Base-by-base conservation (phyloP, 2,888 invertebrate genomes). In the Drosophila neotestacea region DNA sequence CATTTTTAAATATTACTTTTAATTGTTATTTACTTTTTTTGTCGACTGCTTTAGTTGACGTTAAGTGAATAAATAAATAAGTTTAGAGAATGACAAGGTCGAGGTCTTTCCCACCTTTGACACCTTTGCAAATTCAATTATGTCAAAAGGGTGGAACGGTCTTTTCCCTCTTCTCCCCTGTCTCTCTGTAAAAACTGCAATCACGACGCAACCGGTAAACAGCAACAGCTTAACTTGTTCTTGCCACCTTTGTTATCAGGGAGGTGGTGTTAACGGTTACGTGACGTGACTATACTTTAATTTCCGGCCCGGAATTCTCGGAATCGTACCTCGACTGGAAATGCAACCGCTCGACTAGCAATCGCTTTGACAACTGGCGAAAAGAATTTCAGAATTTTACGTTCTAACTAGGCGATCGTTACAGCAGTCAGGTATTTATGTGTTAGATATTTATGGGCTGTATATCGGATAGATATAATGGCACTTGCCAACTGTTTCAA, bases 41-140 rank as follows among this genome's bases (percentile, higher is more conserved):
- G 2, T 22, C 22, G 22, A 22, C 22, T 22, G 22, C 22, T 22
- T 22, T 1, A 22, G 22, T 22, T 2, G 22, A 22, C 22, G 3
- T 22, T 22, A 41, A 9, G 3, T 13, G 9, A 13, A 41, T 16
- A 41, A 9, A 39, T 4, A n/a, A 2, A 39, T 16, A 27, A 48
- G 55, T 9, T 36, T 41, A 34, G 9, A 32, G 13, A 39, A 22
- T 55, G 36, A 42, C 73, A 47, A 66, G 64, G 65, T 55, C 72
- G 34, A 38, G 27, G 34, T 36, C 42, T 44, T 9, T 27, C 42
- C 28, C 36, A 41, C 50, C 36, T 13, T 13, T 46, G 39, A 34
- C 47, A 46, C 34, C 36, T 52, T 50, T 27, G 47, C 67, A 85
- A 82, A 82, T 82, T 83, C 42, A 88, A 88, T 88, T 88, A 83